Evolutionary conservation across 2,113 vertebrate genomes (phyloP).

Genomic region (Psittacula cyanocephala): DNA sequence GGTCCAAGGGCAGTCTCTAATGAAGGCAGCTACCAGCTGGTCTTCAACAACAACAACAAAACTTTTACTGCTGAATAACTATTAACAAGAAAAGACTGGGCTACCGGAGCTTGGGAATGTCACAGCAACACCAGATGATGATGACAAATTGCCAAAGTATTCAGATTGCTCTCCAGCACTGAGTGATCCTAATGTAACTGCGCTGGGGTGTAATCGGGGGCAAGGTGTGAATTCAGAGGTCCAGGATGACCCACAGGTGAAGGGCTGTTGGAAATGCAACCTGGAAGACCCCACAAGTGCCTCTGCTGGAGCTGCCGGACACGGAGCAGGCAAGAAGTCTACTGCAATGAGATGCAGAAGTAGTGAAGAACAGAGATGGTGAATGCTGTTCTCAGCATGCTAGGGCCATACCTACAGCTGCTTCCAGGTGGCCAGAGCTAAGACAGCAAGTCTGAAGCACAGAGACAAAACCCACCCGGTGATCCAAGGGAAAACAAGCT

Average conservation of each 20-base stretch:
- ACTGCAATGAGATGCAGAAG: neutral
- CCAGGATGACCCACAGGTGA: neutral
- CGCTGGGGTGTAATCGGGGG: neutral
- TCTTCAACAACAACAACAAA: neutral
- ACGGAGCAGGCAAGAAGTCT: neutral
- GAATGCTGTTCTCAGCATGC: neutral
- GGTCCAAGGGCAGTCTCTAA: neutral
- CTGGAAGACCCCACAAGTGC: neutral
- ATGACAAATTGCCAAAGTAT: neutral
- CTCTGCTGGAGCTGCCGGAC: neutral
- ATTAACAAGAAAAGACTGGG: neutral
- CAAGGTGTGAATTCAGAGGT: neutral
- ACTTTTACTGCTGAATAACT: neutral
- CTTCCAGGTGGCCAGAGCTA: neutral
- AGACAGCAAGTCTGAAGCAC: neutral
- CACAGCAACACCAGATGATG: neutral
- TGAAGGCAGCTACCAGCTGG: neutral
- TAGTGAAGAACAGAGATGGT: neutral
- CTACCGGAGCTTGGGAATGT: neutral
- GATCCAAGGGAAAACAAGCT: neutral
- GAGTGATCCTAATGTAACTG: neutral
- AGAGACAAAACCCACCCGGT: neutral
- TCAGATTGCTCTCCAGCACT: neutral
- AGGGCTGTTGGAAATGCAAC: neutral
- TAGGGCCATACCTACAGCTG: neutral